Conservation (phyloP, 2,888 invertebrate genomes). For the Lithophane semibrunnea region DNA sequence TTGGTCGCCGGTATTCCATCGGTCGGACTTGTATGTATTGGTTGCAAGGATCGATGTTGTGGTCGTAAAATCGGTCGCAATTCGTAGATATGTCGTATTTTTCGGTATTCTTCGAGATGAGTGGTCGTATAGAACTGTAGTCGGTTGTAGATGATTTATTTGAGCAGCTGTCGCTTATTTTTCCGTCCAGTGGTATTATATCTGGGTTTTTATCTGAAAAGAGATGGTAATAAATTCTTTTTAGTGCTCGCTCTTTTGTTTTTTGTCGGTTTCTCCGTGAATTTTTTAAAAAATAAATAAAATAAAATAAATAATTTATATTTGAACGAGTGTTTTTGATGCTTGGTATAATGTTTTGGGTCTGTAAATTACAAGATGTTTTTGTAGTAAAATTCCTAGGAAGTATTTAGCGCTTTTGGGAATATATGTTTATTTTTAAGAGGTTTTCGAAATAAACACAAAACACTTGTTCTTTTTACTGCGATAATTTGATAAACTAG, state of each 20-base stretch:
- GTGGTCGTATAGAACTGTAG: constrained; percentile 84
- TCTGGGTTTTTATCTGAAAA: constrained; percentile 88
- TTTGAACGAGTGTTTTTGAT: constrained; percentile 45
- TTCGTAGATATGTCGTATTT: constrained; percentile 82
- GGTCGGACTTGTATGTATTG: constrained; percentile 86
- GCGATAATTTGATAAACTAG: background rate
- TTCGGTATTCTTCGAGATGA: constrained; percentile 83
- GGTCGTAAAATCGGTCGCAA: constrained; percentile 84
- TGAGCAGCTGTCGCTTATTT: constrained; percentile 87
- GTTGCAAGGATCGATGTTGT: constrained; percentile 82
- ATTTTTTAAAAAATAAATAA: too few relatives aligned
- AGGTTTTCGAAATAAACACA: too few relatives aligned
- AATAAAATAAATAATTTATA: too few relatives aligned
- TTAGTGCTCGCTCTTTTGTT: constrained; percentile 51
- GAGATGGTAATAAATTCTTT: constrained; percentile 51
- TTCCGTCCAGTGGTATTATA: constrained; percentile 87
- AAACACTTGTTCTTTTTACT: too few relatives aligned
- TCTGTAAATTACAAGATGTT: constrained; percentile 25
- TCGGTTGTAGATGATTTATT: constrained; percentile 87
- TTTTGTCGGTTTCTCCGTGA: constrained; percentile 38
- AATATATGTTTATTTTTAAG: background rate
- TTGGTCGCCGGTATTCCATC: constrained; percentile 81
- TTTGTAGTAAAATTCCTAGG: constrained; percentile 12
- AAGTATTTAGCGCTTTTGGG: background rate
- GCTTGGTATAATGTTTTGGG: constrained; percentile 14